Base-by-base conservation (phyloP, 2,113 vertebrate species). In the Capreolus pygargus region DNA sequence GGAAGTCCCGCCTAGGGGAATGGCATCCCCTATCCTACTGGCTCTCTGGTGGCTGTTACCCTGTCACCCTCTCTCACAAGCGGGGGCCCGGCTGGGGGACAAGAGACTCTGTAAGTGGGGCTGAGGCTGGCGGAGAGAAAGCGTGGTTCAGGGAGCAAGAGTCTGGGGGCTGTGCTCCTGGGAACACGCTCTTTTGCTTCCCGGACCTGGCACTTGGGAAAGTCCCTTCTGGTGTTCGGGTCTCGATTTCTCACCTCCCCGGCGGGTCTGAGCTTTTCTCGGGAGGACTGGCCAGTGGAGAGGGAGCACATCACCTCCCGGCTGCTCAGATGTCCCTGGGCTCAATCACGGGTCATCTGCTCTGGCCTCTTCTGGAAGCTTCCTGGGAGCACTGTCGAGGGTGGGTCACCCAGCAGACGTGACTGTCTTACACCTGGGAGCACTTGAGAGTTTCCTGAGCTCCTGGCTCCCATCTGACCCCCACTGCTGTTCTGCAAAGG, bases 281-380 rank as follows among this genome's bases (percentile, higher is more conserved):
- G 0, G 78, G 36, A 52, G n/a, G 16, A 4, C 17, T 14, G 58
- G 23, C 8, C 0, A 6, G 15, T 12, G 57, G 36, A 36, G 6
- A 52, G 28, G n/a, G 60, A 47, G 39, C 39, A 28, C 0, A 1
- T 0, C 1, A 5, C n/a, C 50, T 47, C 30, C 1, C 0, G 3
- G 3, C 1, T 11, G 14, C 64, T 87, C 74, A 9, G 47, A n/a
- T 21, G 61, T 64, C 47, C 19, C 5, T 27, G 90, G 1, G 11
- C 87, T 11, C 28, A 5, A 45, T 17, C 16, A 36, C 0, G 1
- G 15, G 9, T 61, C 43, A 1, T 50, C n/a, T 43, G 15, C 12
- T 54, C 12, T 61, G 78, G 54, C 12, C 43, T 54, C 50, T n/a
- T 17, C 43, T 39, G 50, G 61, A 76, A 89, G 61, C 7, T 13